phyloP scores from a whole-genome alignment of 2,888 invertebrate species.

The Trachelus tabidus region DNA sequence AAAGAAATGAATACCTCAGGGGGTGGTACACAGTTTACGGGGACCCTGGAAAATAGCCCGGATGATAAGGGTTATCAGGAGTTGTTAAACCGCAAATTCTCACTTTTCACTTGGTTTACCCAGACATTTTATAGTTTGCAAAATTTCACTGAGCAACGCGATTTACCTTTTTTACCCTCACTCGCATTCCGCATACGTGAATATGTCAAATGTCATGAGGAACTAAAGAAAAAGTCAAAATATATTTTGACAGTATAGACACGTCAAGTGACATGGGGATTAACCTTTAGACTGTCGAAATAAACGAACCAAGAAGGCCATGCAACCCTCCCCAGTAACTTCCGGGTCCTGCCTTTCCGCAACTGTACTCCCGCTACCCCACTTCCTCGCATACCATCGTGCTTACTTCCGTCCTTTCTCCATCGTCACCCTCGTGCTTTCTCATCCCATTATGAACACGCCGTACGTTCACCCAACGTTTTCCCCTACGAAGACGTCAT shows the following conservation, averaged over 20 bases:
- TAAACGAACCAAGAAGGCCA: conserved; percentile 17
- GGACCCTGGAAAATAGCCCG: neutral
- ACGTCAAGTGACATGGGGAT: conserved; percentile 11
- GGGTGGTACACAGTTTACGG: neutral
- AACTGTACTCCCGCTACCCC: neutral
- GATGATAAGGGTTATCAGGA: neutral
- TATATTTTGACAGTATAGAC: neutral
- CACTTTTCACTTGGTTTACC: neutral
- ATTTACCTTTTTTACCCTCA: neutral
- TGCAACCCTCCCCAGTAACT: conserved; percentile 14
- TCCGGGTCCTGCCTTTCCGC: conserved; percentile 4
- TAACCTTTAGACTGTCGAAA: conserved; percentile 20
- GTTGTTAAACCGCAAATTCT: neutral
- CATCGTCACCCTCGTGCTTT: neutral
- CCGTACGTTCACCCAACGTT: neutral
- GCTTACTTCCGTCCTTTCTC: neutral
- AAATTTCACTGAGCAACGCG: neutral
- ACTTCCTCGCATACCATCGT: neutral
- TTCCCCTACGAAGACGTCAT: too few relatives aligned
- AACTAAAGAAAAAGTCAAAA: neutral
- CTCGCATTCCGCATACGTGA: neutral
- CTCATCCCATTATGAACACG: neutral
- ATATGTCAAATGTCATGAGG: neutral
- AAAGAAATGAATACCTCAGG: neutral
- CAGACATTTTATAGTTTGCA: neutral